phyloP scores from a whole-genome alignment of 2,113 vertebrate genomes.

The Nestor notabilis region DNA sequence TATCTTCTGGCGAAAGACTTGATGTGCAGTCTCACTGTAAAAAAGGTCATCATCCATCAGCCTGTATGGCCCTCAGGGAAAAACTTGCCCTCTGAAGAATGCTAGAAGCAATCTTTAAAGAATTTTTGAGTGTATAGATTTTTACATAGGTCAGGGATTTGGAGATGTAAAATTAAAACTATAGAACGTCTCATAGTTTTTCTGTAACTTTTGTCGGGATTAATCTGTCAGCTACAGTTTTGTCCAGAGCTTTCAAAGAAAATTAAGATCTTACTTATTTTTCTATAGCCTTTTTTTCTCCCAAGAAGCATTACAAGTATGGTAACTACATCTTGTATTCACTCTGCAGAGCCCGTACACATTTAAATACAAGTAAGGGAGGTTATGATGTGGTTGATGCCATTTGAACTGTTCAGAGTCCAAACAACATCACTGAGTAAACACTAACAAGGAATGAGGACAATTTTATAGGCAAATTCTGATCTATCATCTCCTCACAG shows the following conservation, averaged over 20 bases:
- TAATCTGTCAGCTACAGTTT: neutral
- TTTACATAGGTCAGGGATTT: neutral
- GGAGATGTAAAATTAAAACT: neutral
- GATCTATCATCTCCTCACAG: neutral
- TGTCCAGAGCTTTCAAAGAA: neutral
- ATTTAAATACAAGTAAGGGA: neutral
- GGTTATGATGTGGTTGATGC: neutral
- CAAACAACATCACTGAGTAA: neutral
- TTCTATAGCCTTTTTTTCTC: neutral
- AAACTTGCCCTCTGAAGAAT: neutral
- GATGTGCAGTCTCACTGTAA: neutral
- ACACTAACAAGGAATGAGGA: neutral
- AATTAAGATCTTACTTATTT: neutral
- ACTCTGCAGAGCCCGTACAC: neutral
- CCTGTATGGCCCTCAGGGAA: neutral
- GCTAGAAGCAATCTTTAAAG: neutral
- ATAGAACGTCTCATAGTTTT: neutral
- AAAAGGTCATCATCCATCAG: neutral
- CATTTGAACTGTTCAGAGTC: neutral
- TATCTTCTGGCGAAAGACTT: neutral
- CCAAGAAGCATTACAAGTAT: neutral
- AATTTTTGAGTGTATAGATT: neutral
- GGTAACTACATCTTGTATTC: neutral
- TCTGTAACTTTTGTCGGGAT: neutral
- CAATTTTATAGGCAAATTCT: neutral